Percentiles rank a stretch among this genome's conserved stretches.
Conservation (phyloP, 2,113 vertebrate genomes). For the Callopanchax toddi region DNA sequence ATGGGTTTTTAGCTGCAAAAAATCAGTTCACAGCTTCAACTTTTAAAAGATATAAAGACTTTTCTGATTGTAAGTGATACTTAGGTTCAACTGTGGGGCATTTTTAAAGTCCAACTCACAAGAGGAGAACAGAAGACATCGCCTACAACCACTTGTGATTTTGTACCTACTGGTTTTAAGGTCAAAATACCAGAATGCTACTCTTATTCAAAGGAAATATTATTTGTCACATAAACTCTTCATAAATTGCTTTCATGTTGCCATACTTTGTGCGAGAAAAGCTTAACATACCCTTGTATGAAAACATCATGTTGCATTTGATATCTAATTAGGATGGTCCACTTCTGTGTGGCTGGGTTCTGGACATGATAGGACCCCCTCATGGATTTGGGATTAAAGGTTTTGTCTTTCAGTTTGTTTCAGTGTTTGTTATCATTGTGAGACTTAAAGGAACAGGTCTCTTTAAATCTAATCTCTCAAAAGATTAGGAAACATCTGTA, state of each 20-base stretch:
- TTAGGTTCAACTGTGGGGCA: conserved; percentile 7
- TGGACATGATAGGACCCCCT: conserved; percentile 50
- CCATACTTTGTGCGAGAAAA: no score
- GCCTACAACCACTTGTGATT: conserved; percentile 3
- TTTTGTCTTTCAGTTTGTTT: conserved; percentile 13
- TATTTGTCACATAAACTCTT: conserved; percentile 50
- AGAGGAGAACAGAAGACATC: conserved; percentile 16
- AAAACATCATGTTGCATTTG: conserved; percentile 38
- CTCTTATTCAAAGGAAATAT: conserved; percentile 21
- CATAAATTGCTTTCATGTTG: conserved; percentile 56
- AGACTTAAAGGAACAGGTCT: no score
- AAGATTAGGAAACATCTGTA: no score
- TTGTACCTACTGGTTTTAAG: not conserved
- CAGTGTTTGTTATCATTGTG: no score
- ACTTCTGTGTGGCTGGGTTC: conserved; percentile 35
- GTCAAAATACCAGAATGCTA: not conserved
- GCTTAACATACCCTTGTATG: conserved; percentile 27
- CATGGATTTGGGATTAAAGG: no score
- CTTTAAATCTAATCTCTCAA: no score
- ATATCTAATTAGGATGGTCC: conserved; percentile 2
- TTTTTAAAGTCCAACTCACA: conserved; percentile 3
- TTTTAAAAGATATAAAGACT: not conserved
- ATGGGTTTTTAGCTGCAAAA: conserved; percentile 38
- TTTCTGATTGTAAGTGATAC: conserved; percentile 8
- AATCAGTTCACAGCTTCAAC: conserved; percentile 30